Evolutionary conservation across 53 echinoderm and acorn worm genomes (phyloP).

Genomic region (Antedon mediterranea): DNA sequence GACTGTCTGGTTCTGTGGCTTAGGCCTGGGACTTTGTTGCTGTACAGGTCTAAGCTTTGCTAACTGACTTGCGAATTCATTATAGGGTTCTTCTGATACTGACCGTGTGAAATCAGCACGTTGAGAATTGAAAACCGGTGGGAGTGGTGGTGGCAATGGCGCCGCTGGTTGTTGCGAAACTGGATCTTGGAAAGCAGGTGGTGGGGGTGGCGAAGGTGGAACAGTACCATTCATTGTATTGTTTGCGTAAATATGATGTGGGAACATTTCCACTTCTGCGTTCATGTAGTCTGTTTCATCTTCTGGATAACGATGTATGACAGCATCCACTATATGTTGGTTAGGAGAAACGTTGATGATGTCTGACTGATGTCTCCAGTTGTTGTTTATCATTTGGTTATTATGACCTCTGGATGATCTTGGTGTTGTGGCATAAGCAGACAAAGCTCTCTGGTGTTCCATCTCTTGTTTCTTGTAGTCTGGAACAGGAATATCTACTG

Average conservation of each 20-base stretch:
- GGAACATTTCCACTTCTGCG: not conserved
- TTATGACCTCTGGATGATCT: not conserved
- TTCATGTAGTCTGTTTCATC: not conserved
- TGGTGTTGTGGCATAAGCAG: not conserved
- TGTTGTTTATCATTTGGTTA: not conserved
- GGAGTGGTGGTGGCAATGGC: constrained; percentile 36
- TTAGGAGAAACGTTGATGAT: not conserved
- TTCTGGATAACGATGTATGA: not conserved
- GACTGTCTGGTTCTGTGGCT: constrained; percentile 10
- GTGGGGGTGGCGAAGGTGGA: constrained; percentile 16
- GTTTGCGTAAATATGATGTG: not conserved
- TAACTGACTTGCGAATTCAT: not conserved
- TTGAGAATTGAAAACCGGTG: constrained; percentile 27
- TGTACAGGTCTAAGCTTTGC: constrained; percentile 3
- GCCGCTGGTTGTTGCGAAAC: constrained; percentile 22
- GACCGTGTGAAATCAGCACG: constrained; percentile 3
- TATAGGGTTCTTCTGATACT: not conserved
- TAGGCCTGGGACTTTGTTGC: not conserved
- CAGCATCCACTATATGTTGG: not conserved
- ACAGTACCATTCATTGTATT: not conserved
- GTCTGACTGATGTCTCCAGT: not conserved
- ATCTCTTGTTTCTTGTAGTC: constrained; percentile 25
- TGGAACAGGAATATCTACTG: constrained; percentile 40
- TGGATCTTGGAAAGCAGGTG: constrained; percentile 5
- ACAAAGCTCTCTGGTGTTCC: not conserved